Conservation (phyloP, 2,113 vertebrate species). For the Plecturocebus donacophilus region DNA sequence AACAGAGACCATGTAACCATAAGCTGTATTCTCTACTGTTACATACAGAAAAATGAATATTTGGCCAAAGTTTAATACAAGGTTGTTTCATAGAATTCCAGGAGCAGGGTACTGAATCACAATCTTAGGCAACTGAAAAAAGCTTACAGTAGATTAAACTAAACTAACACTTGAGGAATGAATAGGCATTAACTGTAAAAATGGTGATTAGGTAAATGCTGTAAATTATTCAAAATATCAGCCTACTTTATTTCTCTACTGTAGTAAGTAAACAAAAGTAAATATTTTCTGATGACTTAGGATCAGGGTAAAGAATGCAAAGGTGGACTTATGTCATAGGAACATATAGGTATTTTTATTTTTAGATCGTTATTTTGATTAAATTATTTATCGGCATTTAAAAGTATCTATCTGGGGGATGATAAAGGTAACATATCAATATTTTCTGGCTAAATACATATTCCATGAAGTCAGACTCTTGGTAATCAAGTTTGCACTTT, state of each 20-base stretch:
- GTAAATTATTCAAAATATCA: neutral
- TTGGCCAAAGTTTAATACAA: neutral
- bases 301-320: neutral
- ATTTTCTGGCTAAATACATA: neutral
- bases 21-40: neutral
- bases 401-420: neutral
- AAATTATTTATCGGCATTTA: neutral
- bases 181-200: neutral
- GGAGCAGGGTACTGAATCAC: neutral
- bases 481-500: neutral
- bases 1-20: neutral
- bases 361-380: constrained; percentile 22
- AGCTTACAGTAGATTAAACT: neutral
- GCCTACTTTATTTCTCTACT: neutral
- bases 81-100: neutral
- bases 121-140: neutral
- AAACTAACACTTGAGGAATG: neutral
- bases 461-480: neutral
- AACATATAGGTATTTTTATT: neutral
- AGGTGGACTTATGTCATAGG: neutral
- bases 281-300: neutral
- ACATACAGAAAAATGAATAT: neutral
- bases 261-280: constrained; percentile 1
- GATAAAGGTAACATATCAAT: neutral
- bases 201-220: neutral